Percentiles rank a stretch among this genome's conserved stretches.
These are phyloP conservation scores for Himalopsyche japonica DNA, from an alignment of 2,888 invertebrate genomes.

Conservation along the genomic window DNA sequence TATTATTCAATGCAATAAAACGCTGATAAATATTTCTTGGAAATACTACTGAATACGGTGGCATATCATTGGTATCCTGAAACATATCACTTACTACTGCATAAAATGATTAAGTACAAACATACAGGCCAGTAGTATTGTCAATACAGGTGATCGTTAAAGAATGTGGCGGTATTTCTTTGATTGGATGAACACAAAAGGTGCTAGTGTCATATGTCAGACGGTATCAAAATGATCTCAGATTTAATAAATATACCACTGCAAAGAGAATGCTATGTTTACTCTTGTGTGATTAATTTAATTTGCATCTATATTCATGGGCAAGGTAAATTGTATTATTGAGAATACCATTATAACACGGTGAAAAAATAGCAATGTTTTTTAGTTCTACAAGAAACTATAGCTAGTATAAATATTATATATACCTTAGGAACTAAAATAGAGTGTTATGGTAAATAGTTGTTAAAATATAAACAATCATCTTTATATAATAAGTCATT, in stretches of 20 bases:
- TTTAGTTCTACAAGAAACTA: no score
- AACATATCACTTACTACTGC: not conserved
- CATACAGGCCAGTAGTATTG: not conserved
- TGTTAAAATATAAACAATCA: no score
- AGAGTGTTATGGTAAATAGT: no score
- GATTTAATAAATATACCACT: not conserved
- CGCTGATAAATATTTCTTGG: not conserved
- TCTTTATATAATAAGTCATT: no score
- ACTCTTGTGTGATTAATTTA: not conserved
- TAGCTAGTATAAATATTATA: no score
- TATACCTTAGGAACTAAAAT: no score
- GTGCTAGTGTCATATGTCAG: constrained; percentile 12
- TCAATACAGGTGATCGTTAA: not conserved
- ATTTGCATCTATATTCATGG: no score
- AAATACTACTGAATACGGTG: not conserved
- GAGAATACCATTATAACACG: no score
- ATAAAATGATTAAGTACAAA: not conserved
- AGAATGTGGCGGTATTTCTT: constrained; percentile 12
- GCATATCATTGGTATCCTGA: not conserved
- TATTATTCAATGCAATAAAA: not conserved
- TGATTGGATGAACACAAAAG: constrained; percentile 29
- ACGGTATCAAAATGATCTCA: not conserved
- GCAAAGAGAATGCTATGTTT: not conserved
- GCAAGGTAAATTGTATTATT: no score
- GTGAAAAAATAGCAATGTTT: no score